These are phyloP conservation scores for Ianthella basta DNA, from an alignment of 37 sponge, comb jelly and placozoan species.

Conservation along the genomic window DNA sequence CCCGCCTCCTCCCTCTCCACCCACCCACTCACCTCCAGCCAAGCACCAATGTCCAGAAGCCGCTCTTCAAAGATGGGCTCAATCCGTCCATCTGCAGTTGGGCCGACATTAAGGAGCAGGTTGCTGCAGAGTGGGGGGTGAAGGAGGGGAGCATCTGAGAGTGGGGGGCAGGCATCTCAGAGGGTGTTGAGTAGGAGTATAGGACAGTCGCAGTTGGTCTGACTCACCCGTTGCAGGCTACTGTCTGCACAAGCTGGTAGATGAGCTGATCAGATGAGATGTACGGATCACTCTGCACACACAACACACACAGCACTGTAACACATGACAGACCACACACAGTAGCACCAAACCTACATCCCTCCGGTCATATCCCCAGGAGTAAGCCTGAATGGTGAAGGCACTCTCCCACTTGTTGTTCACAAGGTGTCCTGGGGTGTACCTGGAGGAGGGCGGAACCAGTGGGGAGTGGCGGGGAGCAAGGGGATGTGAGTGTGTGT, in stretches of 20 bases:
- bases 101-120: constrained; percentile 82
- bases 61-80: constrained; percentile 77
- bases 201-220: neutral
- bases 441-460: constrained; percentile 37
- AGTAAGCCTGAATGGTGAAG: constrained; percentile 70
- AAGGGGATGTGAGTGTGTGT: neutral
- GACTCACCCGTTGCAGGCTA: constrained; percentile 68
- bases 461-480: neutral
- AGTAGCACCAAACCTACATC: neutral
- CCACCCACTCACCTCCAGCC: constrained; percentile 60
- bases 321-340: too few species aligned
- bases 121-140: constrained; percentile 36
- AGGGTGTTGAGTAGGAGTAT: neutral
- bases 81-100: constrained; percentile 79
- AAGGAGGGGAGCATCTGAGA: neutral
- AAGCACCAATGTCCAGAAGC: constrained; percentile 74
- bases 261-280: constrained; percentile 45
- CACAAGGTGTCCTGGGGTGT: constrained; percentile 45
- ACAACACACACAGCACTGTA: neutral
- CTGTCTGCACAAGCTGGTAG: constrained; percentile 63
- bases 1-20: neutral
- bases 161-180: too few species aligned
- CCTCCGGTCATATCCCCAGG: constrained; percentile 82
- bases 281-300: constrained; percentile 28
- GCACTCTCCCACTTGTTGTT: constrained; percentile 79